These are phyloP conservation scores for Rhimphoctona megacephalus DNA, from an alignment of 2,888 invertebrate genomes.

Conservation along the genomic window DNA sequence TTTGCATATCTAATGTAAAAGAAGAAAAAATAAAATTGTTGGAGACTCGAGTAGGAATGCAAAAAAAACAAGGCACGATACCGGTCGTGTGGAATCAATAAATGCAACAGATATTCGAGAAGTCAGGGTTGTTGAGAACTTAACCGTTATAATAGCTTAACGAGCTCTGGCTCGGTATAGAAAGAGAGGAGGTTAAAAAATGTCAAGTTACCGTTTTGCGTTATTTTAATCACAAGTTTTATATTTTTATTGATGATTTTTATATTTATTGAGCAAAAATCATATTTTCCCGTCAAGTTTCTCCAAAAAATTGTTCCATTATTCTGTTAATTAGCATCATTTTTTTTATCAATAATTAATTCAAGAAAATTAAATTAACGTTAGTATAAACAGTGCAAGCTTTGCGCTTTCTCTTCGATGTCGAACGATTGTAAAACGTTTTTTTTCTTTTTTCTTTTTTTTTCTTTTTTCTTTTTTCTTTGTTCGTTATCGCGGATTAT, in stretches of 20 bases:
- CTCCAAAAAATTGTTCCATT: background rate
- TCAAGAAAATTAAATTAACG: background rate
- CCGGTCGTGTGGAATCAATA: constrained; percentile 28
- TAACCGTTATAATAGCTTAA: constrained; percentile 45
- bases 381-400: background rate
- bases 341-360: background rate
- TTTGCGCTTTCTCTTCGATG: background rate
- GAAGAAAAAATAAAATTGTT: constrained; percentile 9
- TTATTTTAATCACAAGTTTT: background rate
- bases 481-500: background rate
- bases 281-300: background rate
- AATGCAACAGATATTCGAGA: constrained; percentile 27
- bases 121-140: constrained; percentile 31
- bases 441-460: no score
- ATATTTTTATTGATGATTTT: background rate
- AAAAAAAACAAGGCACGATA: constrained; percentile 29
- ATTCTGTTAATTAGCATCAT: background rate
- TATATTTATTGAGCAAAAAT: background rate
- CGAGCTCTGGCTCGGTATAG: background rate
- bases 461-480: no score
- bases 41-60: constrained; percentile 7
- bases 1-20: constrained; percentile 32
- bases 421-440: background rate
- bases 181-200: background rate
- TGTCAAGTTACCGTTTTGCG: background rate